Evolutionary conservation across 1,140 invertebrate genomes (phyloP), one percentile per base, ranked within the genome.

Genomic region (Drosophila orena): DNA sequence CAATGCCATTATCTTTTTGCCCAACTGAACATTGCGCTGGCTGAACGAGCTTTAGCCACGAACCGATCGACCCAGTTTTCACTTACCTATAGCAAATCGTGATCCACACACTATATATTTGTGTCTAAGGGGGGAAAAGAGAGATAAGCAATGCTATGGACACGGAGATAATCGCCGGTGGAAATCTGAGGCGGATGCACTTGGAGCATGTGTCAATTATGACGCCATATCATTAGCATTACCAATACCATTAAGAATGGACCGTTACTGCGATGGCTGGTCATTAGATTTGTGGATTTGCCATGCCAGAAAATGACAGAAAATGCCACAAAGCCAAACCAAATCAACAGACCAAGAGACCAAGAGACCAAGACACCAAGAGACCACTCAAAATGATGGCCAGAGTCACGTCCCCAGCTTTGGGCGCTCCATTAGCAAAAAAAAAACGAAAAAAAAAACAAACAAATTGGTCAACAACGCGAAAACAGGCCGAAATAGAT

Each of bases 201-300:
- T 72, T 81, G 79, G 77, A 72, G 79, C 83, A 89, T 83, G 84
- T 89, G 83, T 89, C 84, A 83, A 88, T 88, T 88, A 89, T 83
- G 84, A 88, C 84, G 84, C 79, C 79, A 88, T 88, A 88, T 89
- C 76, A 61, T 72, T 57, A 60, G 43, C 61, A 73, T 66, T 72
- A 44, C 42, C 74, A 55, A 56, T 68, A 37, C 65, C 65, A 88
- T 83, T 79, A 70, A n/a, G 49, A 69, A 34, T 54, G 65, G 65
- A 62, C 79, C 79, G 83, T 72, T 88, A 15, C 27, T 24, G 47
- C 4, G 47, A 34, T 50, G 79, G 54, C 74, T 52, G 61, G 61
- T 86, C 77, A 88, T 86, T 81, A 73, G 76, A 71, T 70, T 69
- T 64, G 10, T 14, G 12, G 11, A 50, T 15, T 15, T 50, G 14